Conservation (phyloP, 2,797 vertebrate genomes). For the Pseudopleuronectes americanus region DNA sequence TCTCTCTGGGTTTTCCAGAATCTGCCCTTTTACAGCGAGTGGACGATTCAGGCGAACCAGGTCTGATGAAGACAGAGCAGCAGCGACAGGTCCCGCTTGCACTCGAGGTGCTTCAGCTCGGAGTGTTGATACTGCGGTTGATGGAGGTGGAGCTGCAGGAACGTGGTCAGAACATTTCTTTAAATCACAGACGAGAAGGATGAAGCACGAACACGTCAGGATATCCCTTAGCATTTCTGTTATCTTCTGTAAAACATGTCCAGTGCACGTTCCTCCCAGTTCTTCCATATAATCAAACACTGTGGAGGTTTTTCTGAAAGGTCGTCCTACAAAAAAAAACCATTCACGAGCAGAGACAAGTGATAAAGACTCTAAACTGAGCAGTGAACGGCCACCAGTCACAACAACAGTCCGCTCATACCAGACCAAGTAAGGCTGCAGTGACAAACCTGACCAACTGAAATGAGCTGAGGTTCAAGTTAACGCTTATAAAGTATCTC, state of each 20-base stretch:
- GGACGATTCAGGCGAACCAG: slow-evolving; percentile 51
- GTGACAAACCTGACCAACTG: background rate
- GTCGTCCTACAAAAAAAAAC: background rate
- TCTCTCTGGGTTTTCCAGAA: slow-evolving; percentile 64
- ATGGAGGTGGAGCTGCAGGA: slow-evolving; percentile 34
- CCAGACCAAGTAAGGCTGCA: slow-evolving; percentile 3
- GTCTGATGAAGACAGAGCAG: slow-evolving; percentile 55
- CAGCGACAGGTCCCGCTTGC: slow-evolving; percentile 48
- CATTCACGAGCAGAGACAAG: background rate
- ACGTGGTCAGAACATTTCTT: slow-evolving; percentile 18
- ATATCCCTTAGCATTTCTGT: too few species aligned
- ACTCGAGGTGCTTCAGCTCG: slow-evolving; percentile 45
- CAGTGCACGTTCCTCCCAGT: background rate
- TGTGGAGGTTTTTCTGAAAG: background rate
- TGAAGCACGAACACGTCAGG: too few species aligned
- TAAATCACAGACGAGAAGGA: too few species aligned
- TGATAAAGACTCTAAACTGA: background rate
- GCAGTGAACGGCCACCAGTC: background rate
- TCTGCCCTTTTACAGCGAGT: slow-evolving; percentile 78
- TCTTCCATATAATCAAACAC: background rate
- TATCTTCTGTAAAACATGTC: background rate
- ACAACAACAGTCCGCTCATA: background rate
- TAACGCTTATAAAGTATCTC: too few species aligned
- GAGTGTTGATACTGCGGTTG: slow-evolving; percentile 23
- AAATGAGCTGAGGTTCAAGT: too few species aligned